Conservation (phyloP, 2,797 vertebrate species). For the Numenius phaeopus region DNA sequence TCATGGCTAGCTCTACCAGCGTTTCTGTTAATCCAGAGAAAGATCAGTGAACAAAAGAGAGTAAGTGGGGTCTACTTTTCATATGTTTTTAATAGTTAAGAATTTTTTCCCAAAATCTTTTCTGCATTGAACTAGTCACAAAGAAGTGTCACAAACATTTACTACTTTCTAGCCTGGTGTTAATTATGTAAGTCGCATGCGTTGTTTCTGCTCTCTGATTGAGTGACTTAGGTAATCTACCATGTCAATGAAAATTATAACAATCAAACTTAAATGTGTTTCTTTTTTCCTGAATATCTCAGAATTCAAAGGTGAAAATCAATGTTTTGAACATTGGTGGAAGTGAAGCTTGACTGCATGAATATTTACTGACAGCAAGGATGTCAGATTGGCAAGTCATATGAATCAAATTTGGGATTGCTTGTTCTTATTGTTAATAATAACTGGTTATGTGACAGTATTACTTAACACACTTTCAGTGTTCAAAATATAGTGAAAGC, state of each 20-base stretch:
- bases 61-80: background rate
- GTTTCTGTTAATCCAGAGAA: background rate
- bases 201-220: conserved; percentile 3
- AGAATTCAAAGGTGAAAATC: conserved; percentile 46
- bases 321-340: conserved; percentile 11
- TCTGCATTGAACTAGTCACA: background rate
- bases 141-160: background rate
- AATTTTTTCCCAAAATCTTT: background rate
- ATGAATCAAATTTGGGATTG: conserved; percentile 25
- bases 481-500: background rate
- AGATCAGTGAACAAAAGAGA: background rate
- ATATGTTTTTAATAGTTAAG: background rate
- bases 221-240: background rate
- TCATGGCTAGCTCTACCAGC: background rate
- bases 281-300: conserved; percentile 26
- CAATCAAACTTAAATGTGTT: background rate
- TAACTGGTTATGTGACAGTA: background rate
- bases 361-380: conserved; percentile 53
- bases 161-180: background rate
- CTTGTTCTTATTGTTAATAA: conserved; percentile 22
- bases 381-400: conserved; percentile 27
- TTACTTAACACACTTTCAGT: background rate
- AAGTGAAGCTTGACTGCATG: conserved; percentile 50
- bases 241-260: conserved; percentile 7
- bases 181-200: background rate